Conservation (phyloP, 2,113 vertebrate species). For the Pelecanus crispus region DNA sequence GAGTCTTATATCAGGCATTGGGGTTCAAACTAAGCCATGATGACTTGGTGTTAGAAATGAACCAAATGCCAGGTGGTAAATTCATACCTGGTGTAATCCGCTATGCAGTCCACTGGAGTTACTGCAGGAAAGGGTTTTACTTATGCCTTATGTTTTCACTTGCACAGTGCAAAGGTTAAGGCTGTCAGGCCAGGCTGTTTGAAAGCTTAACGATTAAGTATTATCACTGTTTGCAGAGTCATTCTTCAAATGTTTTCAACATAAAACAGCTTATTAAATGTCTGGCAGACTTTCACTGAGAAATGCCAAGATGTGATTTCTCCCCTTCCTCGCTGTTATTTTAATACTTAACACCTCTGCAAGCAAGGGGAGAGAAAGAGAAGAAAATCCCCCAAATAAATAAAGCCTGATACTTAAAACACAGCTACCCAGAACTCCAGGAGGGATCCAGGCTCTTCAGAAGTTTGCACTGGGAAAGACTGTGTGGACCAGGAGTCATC, state of each 20-base stretch:
- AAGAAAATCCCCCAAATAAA: neutral
- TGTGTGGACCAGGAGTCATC: neutral
- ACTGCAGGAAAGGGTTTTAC: neutral
- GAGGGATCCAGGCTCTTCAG: neutral
- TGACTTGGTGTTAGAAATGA: conserved; percentile 39
- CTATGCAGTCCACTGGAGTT: neutral
- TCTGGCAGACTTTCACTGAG: conserved; percentile 18
- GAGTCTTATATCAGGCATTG: conserved; percentile 28
- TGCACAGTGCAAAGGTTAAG: conserved; percentile 47
- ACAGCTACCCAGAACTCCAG: neutral
- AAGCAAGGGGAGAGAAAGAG: neutral
- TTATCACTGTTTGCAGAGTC: conserved; percentile 57
- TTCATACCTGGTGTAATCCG: neutral
- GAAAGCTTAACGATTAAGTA: conserved; percentile 46
- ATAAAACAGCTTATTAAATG: conserved; percentile 45
- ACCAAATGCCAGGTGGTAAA: conserved; percentile 22
- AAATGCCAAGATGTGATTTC: conserved; percentile 36
- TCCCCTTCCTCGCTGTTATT: neutral
- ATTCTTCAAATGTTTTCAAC: conserved; percentile 51
- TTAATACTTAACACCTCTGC: conserved; percentile 13
- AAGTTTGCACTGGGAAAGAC: neutral
- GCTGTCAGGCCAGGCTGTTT: conserved; percentile 34
- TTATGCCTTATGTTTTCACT: conserved; percentile 48
- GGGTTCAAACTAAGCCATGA: conserved; percentile 12
- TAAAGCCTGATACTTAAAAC: neutral